phyloP scores from a whole-genome alignment of 2,113 vertebrate genomes.

The Mobula birostris region DNA sequence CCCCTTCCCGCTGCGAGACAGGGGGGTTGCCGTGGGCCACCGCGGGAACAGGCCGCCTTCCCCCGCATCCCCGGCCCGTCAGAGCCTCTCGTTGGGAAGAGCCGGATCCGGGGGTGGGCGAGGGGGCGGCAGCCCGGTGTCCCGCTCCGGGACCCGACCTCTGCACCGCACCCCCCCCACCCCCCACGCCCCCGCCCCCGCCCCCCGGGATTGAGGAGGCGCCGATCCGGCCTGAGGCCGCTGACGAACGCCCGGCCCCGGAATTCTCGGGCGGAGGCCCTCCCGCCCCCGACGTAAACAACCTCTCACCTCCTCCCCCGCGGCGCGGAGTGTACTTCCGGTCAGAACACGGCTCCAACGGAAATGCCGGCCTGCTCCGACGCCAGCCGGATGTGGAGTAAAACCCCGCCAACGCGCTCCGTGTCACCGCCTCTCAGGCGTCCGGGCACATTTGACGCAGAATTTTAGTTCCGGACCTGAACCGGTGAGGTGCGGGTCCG shows the following conservation, averaged over 20 bases:
- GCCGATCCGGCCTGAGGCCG: too few species aligned
- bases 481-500: too few species aligned
- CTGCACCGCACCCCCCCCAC: neutral
- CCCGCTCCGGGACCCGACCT: too few species aligned
- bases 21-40: too few species aligned
- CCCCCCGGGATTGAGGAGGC: too few species aligned
- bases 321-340: neutral
- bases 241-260: neutral
- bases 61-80: too few species aligned
- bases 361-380: neutral
- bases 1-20: too few species aligned
- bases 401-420: neutral
- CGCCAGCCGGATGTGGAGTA: neutral
- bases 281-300: neutral
- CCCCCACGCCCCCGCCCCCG: neutral
- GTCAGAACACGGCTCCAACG: neutral
- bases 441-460: fast-evolving
- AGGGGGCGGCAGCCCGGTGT: too few species aligned
- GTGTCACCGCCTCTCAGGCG: neutral
- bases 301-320: neutral
- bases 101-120: too few species aligned
- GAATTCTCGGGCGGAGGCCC: neutral
- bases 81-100: too few species aligned
- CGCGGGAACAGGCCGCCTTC: too few species aligned
- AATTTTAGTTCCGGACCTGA: neutral